These are phyloP conservation scores for Gracilinanus agilis DNA, from an alignment of 2,113 vertebrate genomes.

Conservation along the genomic window DNA sequence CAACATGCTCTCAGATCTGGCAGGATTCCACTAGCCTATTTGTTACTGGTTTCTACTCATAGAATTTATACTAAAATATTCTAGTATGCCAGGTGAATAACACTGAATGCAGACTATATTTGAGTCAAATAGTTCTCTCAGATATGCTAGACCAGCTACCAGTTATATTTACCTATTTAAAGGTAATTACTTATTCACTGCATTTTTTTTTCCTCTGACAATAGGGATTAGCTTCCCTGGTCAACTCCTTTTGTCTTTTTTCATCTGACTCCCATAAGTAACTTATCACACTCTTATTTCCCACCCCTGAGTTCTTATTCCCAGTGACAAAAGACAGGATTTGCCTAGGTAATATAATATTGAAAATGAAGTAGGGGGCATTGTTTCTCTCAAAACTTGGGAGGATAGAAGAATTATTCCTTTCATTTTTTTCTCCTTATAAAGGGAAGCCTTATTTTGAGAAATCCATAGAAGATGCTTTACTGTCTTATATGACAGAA, in stretches of 20 bases:
- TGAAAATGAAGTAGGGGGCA: background rate
- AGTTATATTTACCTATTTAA: constrained; percentile 4
- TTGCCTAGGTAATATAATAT: constrained; percentile 24
- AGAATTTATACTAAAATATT: background rate
- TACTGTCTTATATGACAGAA: constrained; percentile 43
- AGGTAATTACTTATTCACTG: background rate
- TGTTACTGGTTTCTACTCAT: background rate
- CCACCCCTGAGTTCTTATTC: constrained; percentile 22
- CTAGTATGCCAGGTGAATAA: constrained; percentile 7
- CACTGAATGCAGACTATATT: background rate
- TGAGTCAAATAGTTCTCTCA: constrained; percentile 9
- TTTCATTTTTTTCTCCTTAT: constrained; percentile 26
- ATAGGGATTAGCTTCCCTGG: background rate
- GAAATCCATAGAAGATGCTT: constrained; percentile 46
- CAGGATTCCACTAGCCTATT: background rate
- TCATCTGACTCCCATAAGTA: constrained; percentile 52
- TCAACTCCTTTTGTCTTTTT: constrained; percentile 33
- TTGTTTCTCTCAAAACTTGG: constrained; percentile 35
- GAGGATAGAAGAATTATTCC: constrained; percentile 27
- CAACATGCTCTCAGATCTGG: background rate
- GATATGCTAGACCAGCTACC: constrained; percentile 2
- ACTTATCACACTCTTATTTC: constrained; percentile 13
- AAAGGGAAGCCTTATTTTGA: constrained; percentile 42
- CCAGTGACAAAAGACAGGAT: constrained; percentile 30
- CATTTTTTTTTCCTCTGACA: background rate